Percentiles rank a stretch among this genome's conserved stretches.
These are phyloP conservation scores for Corythornis cristatus DNA, from an alignment of 2,113 vertebrate genomes.

Conservation along the genomic window DNA sequence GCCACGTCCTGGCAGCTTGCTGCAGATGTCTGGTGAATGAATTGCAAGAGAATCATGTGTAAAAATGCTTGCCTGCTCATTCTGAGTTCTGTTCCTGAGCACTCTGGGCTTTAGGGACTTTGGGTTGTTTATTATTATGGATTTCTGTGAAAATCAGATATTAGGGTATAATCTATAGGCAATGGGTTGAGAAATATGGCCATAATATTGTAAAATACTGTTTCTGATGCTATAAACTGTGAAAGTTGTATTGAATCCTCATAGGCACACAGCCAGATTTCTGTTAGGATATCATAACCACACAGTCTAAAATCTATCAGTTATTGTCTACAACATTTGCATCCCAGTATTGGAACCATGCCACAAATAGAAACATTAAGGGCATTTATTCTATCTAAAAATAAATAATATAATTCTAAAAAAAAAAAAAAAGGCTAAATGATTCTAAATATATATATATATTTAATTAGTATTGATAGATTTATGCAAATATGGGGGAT, in stretches of 20 bases:
- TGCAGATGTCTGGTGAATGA: constrained; percentile 62
- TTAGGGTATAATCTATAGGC: constrained; percentile 22
- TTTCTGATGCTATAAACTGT: constrained; percentile 21
- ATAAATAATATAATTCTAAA: too few relatives aligned
- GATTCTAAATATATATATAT: too few relatives aligned
- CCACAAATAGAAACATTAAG: background rate
- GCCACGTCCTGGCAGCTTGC: constrained; percentile 45
- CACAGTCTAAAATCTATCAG: constrained; percentile 35
- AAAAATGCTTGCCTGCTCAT: constrained; percentile 50
- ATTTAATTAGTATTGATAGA: background rate
- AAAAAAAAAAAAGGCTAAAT: too few relatives aligned
- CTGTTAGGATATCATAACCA: constrained; percentile 48
- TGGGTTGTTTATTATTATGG: constrained; percentile 47
- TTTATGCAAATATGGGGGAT: rapidly evolving
- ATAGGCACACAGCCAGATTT: constrained; percentile 56
- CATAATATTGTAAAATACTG: constrained; percentile 7
- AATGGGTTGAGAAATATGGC: constrained; percentile 41
- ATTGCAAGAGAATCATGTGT: constrained; percentile 39
- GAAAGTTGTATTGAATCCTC: constrained; percentile 25
- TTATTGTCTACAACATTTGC: constrained; percentile 38
- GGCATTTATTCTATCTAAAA: background rate
- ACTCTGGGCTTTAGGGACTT: background rate
- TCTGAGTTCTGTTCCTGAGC: constrained; percentile 54
- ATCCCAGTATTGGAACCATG: constrained; percentile 2
- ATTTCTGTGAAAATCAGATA: constrained; percentile 50